Conservation (phyloP, 1,140 invertebrate species). For the Branchinecta lynchi region DNA sequence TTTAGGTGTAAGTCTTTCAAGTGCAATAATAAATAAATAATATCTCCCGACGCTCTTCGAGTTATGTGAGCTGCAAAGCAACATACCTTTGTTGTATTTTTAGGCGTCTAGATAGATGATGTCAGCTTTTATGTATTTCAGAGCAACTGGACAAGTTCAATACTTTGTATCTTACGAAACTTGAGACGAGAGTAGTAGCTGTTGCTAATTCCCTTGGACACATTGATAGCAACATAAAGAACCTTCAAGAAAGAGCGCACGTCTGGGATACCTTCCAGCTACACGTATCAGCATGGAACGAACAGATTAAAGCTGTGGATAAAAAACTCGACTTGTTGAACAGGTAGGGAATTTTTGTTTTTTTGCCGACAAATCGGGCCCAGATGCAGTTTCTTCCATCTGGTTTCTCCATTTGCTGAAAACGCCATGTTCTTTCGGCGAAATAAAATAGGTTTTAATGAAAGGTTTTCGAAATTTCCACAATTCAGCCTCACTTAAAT, state of each 20-base stretch:
- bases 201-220: constrained; percentile 28
- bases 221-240: constrained; percentile 32
- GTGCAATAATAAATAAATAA: too few relatives aligned
- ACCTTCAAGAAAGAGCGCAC: constrained; percentile 32
- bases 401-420: constrained; percentile 15
- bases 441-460: too few relatives aligned
- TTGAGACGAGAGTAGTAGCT: constrained; percentile 29
- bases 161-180: constrained; percentile 29
- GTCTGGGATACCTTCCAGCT: constrained; percentile 36
- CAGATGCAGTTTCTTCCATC: neutral
- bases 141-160: constrained; percentile 32
- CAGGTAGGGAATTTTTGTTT: constrained; percentile 26
- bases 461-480: neutral
- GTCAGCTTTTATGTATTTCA: constrained; percentile 14
- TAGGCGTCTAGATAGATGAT: too few relatives aligned
- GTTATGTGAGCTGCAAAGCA: too few relatives aligned
- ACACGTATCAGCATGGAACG: constrained; percentile 35
- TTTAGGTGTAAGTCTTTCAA: too few relatives aligned
- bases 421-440: neutral
- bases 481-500: too few relatives aligned
- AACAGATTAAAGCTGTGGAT: constrained; percentile 35
- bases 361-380: neutral
- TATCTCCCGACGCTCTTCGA: too few relatives aligned
- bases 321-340: constrained; percentile 34
- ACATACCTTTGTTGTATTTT: too few relatives aligned